Evolutionary conservation across 92 coral and sea anemone species (phyloP).

Genomic region (Galaxea fascicularis): DNA sequence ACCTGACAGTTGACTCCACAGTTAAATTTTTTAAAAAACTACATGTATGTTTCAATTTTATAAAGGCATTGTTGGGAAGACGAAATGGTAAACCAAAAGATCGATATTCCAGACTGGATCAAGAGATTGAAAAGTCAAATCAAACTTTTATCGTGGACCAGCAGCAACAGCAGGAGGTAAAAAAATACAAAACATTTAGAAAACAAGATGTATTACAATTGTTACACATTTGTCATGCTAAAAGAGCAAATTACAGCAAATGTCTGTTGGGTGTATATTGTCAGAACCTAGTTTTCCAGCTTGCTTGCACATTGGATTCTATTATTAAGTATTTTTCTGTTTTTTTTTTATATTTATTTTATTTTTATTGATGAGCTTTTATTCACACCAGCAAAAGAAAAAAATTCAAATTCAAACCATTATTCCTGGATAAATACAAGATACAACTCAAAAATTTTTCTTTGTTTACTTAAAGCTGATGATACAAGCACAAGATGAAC

Average conservation of each 20-base stretch:
- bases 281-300: no score
- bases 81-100: constrained; percentile 82
- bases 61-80: constrained; percentile 89
- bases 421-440: no score
- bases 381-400: no score
- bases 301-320: no score
- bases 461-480: constrained; percentile 65
- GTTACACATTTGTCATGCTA: background rate
- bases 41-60: background rate
- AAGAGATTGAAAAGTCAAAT: constrained; percentile 95
- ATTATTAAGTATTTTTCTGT: no score
- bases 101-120: constrained; percentile 90
- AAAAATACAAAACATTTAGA: background rate
- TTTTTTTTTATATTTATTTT: no score
- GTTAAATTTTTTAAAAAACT: background rate
- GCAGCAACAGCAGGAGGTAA: constrained; percentile 97
- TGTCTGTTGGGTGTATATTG: no score
- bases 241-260: no score
- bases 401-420: no score
- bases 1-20: no score
- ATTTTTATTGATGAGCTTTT: no score
- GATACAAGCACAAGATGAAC: constrained; percentile 96
- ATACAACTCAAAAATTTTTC: background rate
- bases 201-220: background rate
- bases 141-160: constrained; percentile 88